Percentiles rank a stretch among this genome's conserved stretches.
Conservation (phyloP, 2,113 vertebrate species). For the Bambusicola thoracicus region DNA sequence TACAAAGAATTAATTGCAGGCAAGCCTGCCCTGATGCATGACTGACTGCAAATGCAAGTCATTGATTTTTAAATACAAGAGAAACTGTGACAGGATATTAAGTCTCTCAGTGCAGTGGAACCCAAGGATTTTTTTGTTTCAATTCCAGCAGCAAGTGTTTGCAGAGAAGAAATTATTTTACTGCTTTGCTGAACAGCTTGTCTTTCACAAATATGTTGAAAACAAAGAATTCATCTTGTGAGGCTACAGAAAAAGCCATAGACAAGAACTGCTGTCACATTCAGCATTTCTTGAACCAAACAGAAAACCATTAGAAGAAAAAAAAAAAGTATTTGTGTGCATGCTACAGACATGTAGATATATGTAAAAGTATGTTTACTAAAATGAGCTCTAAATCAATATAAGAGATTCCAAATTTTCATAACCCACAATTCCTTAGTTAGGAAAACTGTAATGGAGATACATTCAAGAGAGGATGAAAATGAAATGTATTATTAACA, state of each 20-base stretch:
- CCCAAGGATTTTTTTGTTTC: slow-evolving; percentile 38
- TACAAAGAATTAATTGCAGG: slow-evolving; percentile 29
- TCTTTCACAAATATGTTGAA: not conserved
- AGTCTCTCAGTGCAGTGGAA: not conserved
- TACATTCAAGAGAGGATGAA: not conserved
- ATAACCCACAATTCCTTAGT: not conserved
- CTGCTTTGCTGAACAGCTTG: not conserved
- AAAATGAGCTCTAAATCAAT: not conserved
- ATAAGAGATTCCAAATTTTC: not conserved
- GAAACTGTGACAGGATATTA: not conserved
- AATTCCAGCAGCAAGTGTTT: slow-evolving; percentile 50
- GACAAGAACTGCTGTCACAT: not conserved
- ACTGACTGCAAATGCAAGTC: slow-evolving; percentile 19
- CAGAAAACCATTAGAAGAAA: not conserved
- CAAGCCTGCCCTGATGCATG: not conserved
- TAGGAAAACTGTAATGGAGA: not conserved
- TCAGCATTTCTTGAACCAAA: not conserved
- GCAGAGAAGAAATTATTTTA: slow-evolving; percentile 6
- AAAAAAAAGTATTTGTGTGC: accelerated
- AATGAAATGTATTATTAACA: not conserved
- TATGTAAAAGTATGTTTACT: not conserved
- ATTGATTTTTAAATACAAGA: slow-evolving; percentile 51
- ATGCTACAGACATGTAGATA: accelerated
- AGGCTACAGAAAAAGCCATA: not conserved
- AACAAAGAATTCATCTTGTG: not conserved